These are phyloP conservation scores for Cantharis lateralis DNA, from an alignment of 2,888 invertebrate genomes.

Conservation along the genomic window DNA sequence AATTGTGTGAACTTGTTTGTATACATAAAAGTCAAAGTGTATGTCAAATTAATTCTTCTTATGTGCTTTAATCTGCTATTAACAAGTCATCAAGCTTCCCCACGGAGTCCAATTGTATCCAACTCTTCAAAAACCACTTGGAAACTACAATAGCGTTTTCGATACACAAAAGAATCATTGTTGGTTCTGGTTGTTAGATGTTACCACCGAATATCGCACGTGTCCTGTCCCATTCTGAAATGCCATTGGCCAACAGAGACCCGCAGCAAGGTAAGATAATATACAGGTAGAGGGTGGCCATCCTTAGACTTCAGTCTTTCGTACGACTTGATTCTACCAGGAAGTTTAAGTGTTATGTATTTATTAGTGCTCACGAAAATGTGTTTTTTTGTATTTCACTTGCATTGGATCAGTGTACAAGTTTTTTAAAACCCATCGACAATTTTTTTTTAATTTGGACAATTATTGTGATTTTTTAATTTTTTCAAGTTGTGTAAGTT, in stretches of 20 bases:
- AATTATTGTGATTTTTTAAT: neutral
- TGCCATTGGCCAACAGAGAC: constrained; percentile 38
- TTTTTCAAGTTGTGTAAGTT: neutral
- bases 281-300: constrained; percentile 39
- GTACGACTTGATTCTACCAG: constrained; percentile 23
- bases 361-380: neutral
- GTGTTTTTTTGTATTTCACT: constrained; percentile 2
- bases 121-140: constrained; percentile 43
- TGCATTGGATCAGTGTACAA: neutral
- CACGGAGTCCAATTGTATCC: constrained; percentile 36
- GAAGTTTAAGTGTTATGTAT: constrained; percentile 21
- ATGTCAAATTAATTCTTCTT: constrained; percentile 27
- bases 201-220: constrained; percentile 39
- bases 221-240: constrained; percentile 37
- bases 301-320: constrained; percentile 35
- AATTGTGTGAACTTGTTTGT: neutral
- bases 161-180: constrained; percentile 39
- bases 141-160: constrained; percentile 42
- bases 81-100: constrained; percentile 32
- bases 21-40: constrained; percentile 24
- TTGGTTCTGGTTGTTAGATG: constrained; percentile 30
- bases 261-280: constrained; percentile 36
- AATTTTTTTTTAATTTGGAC: neutral
- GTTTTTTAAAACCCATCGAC: neutral
- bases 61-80: constrained; percentile 29